These are phyloP conservation scores for Synanceia verrucosa DNA, from an alignment of 2,797 vertebrate genomes.

Conservation along the genomic window DNA sequence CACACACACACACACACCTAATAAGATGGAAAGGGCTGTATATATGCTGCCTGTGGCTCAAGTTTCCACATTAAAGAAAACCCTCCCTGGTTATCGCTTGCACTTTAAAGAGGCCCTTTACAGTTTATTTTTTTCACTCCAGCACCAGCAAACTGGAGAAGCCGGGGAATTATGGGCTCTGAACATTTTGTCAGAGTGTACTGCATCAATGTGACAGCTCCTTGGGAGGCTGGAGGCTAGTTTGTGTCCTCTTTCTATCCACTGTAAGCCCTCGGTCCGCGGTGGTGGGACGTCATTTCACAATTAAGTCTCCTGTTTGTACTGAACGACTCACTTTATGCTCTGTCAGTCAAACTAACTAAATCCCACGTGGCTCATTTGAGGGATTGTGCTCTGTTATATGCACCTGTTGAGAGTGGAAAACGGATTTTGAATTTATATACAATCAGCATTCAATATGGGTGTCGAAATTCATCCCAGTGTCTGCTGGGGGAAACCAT, in stretches of 20 bases:
- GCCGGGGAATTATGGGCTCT: conserved; percentile 44
- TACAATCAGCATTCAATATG: background rate
- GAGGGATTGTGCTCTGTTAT: background rate
- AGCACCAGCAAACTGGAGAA: conserved; percentile 31
- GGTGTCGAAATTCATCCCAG: background rate
- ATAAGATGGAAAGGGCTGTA: conserved; percentile 45
- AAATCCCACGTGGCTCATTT: background rate
- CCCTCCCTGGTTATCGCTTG: conserved; percentile 25
- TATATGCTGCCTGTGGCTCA: conserved; percentile 52
- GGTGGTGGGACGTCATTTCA: conserved; percentile 20
- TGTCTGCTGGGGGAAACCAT: background rate
- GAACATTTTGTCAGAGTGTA: conserved; percentile 63
- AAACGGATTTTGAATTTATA: conserved; percentile 1
- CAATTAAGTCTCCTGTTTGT: conserved; percentile 27
- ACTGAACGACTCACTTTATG: conserved; percentile 14
- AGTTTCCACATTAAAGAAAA: conserved; percentile 23
- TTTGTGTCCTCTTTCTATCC: conserved; percentile 54
- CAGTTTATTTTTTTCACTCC: conserved; percentile 28
- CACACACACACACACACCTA: background rate
- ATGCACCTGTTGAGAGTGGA: background rate
- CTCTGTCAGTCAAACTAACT: conserved; percentile 24
- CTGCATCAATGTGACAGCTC: conserved; percentile 70
- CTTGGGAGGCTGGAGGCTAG: conserved; percentile 56
- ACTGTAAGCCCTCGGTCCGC: conserved; percentile 16
- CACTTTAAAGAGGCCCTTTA: conserved; percentile 30